Base-by-base conservation (phyloP, 2,888 invertebrate species). In the Caenorhabditis doughertyi region DNA sequence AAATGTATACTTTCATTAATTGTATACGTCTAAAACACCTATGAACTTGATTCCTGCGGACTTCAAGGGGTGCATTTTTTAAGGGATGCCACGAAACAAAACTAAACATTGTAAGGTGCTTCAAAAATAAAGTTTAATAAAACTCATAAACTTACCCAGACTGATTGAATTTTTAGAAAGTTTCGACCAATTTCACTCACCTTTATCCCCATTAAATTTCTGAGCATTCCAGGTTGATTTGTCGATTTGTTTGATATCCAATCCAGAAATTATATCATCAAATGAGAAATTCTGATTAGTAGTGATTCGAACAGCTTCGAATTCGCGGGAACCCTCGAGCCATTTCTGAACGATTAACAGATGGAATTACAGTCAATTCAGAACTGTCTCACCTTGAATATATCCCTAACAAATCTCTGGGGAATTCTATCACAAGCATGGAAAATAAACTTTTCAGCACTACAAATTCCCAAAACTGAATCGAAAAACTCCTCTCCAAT, bases 201-300 rank as follows among this genome's bases (percentile, higher is more conserved):
- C 82, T 68, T 65, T 21, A 18, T 82, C 68, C 3, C 67, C 58
- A 0, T 27, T 32, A 0, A 23, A 27, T 53, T 65, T 82, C 9
- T 73, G 53, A 49, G 77, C 60, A 18, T 60, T 72, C 82, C 82
- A 82, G 0, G 55, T 67, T 1, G 64, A 47, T 11, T 25, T 53
- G 42, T 74, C 56, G 7, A 49, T 5, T 49, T 79, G 29, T 44
- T 67, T 16, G 18, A 74, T 68, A 3, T 13, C 16, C 49, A 83
- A 13, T 4, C 39, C 68, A 11, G 23, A 39, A 47, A 74, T 62
- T n/a, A 79, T 83, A 3, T 64, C 49, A 47, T 79, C 79, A 18
- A 83, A 79, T 2, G 49, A 55, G 9, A 83, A 65, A 53, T 83
- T 74, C 23, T 83, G 68, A 58, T 83, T 83, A 3, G 73, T 70